A percentile compares a stretch with the other conserved stretches of the same genome.
Evolutionary conservation across 2,113 vertebrate genomes (phyloP).

Genomic region (Calypte anna): DNA sequence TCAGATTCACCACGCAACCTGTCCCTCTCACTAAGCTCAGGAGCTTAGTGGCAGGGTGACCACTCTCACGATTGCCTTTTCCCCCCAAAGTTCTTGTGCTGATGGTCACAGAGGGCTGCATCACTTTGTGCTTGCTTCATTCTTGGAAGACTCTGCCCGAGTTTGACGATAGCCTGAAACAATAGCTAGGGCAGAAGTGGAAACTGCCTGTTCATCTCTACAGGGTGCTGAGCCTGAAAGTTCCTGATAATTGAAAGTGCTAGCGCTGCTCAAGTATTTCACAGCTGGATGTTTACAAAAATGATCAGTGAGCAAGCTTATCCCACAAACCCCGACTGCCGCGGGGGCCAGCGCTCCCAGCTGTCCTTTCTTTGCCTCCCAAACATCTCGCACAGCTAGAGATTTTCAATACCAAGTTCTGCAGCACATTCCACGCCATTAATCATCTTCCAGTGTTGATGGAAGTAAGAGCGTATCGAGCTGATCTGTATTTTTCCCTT

Average conservation of each 20-base stretch:
- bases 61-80: background rate
- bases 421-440: slow-evolving; percentile 29
- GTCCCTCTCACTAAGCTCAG: background rate
- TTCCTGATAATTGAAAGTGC: slow-evolving; percentile 54
- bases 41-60: background rate
- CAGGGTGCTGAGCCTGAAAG: slow-evolving; percentile 58
- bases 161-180: slow-evolving; percentile 57
- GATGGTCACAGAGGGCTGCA: background rate
- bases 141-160: background rate
- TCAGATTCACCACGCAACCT: background rate
- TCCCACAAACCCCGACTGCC: slow-evolving; percentile 8
- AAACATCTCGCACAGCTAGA: slow-evolving; percentile 38
- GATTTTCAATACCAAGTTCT: slow-evolving; percentile 24
- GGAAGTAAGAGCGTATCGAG: background rate
- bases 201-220: slow-evolving; percentile 46
- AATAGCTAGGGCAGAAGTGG: slow-evolving; percentile 33
- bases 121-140: background rate
- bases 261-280: slow-evolving; percentile 42
- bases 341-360: slow-evolving; percentile 42
- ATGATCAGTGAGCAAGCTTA: background rate
- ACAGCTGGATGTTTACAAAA: slow-evolving; percentile 66
- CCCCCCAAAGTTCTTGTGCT: background rate
- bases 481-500: slow-evolving; percentile 32
- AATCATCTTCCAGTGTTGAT: slow-evolving; percentile 27
- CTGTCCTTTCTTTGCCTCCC: slow-evolving; percentile 28